Evolutionary conservation across 2,888 invertebrate species (phyloP).

Genomic region (Sarcophaga carnaria): DNA sequence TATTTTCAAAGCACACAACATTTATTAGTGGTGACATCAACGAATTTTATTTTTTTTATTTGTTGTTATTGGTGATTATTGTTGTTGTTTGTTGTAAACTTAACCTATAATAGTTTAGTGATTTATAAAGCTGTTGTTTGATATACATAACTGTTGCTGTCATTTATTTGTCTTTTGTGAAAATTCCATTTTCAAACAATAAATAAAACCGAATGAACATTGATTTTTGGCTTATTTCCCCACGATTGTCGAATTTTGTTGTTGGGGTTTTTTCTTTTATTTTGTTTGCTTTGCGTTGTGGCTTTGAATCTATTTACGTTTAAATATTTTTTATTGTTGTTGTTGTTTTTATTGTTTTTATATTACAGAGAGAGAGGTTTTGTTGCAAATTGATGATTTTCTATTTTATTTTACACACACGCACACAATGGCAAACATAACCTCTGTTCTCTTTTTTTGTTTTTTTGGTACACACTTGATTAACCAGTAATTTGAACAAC

Average conservation of each 20-base stretch:
- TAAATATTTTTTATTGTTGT: neutral
- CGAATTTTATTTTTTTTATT: neutral
- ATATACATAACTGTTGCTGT: conserved; percentile 23
- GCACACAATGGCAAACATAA: conserved; percentile 34
- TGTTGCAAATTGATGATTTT: conserved; percentile 66
- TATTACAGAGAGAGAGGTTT: neutral
- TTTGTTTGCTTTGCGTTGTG: neutral
- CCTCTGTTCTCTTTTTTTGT: too few relatives aligned
- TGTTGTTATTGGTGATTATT: neutral
- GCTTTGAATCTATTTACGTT: conserved; percentile 25
- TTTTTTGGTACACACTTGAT: conserved; percentile 55
- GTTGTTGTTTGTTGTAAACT: conserved; percentile 37
- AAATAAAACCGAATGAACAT: neutral
- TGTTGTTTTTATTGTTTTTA: neutral
- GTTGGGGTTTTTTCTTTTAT: too few relatives aligned
- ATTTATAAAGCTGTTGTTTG: conserved; percentile 55
- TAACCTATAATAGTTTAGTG: conserved; percentile 61
- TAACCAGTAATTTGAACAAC: conserved; percentile 68
- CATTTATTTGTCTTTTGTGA: conserved; percentile 46
- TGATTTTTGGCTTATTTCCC: neutral
- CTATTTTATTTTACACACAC: conserved; percentile 51
- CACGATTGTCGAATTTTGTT: neutral
- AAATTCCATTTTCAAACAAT: neutral
- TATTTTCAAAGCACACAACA: conserved; percentile 9
- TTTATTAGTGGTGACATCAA: conserved; percentile 38